Conservation (phyloP, 2,113 vertebrate species). For the Pao palembangensis region DNA sequence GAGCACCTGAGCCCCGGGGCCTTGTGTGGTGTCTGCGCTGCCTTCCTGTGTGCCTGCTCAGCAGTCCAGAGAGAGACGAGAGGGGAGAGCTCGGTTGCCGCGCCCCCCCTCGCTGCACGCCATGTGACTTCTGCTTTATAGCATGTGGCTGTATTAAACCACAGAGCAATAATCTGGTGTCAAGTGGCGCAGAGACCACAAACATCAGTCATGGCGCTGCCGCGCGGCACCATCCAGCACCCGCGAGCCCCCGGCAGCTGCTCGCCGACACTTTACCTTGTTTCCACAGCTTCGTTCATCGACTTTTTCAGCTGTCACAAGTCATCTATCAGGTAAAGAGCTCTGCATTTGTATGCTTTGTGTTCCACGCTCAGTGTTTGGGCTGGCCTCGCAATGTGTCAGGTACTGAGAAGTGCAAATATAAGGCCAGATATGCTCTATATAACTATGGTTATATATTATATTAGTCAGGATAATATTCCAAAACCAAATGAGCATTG, state of each 20-base stretch:
- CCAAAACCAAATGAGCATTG: no score
- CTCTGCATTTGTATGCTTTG: slow-evolving; percentile 4
- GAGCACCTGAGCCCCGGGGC: slow-evolving; percentile 51
- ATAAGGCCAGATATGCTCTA: not conserved
- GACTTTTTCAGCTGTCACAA: slow-evolving; percentile 9
- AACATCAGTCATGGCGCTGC: slow-evolving; percentile 65
- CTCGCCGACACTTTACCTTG: slow-evolving; percentile 29
- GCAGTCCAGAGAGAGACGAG: slow-evolving; percentile 47
- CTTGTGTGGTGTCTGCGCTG: slow-evolving; percentile 28
- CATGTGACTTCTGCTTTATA: slow-evolving; percentile 66
- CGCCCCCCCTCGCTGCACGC: slow-evolving; percentile 40
- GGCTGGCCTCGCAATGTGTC: not conserved
- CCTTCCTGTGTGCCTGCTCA: slow-evolving; percentile 36
- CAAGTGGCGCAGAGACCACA: slow-evolving; percentile 62
- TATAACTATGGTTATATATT: not conserved
- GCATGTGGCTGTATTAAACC: slow-evolving; percentile 69
- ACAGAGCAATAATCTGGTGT: slow-evolving; percentile 71
- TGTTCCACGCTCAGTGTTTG: not conserved
- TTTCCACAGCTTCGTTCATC: slow-evolving; percentile 30
- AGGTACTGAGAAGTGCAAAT: not conserved
- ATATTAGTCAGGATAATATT: not conserved
- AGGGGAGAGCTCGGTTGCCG: slow-evolving; percentile 31
- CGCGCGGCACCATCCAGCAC: slow-evolving; percentile 18
- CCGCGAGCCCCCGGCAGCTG: slow-evolving; percentile 38
- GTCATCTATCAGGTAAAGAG: slow-evolving; percentile 2